Conservation (phyloP, 2,888 invertebrate genomes). For the Tenodera sinensis region DNA sequence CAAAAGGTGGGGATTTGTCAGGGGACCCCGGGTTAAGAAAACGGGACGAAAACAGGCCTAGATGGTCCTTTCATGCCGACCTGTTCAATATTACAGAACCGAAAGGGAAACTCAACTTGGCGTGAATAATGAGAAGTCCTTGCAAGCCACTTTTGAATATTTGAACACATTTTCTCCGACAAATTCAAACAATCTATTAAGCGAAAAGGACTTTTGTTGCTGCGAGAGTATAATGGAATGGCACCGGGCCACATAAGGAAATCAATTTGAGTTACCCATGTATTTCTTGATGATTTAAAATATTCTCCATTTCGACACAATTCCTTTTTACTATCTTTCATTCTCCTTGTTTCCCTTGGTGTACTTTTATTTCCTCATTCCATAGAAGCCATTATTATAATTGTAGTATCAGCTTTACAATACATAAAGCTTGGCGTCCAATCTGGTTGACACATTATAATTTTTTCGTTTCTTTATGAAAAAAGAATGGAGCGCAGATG, state of each 20-base stretch:
- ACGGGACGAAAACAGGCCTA: neutral
- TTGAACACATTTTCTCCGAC: neutral
- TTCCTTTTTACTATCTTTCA: neutral
- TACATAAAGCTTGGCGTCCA: too few relatives aligned
- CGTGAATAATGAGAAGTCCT: neutral
- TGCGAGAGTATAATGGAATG: neutral
- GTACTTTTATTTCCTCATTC: neutral
- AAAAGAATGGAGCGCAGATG: too few relatives aligned
- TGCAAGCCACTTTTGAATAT: constrained; percentile 11
- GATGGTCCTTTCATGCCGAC: neutral
- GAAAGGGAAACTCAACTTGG: neutral
- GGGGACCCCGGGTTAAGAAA: neutral
- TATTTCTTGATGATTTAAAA: neutral
- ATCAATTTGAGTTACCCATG: neutral
- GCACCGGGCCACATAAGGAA: neutral
- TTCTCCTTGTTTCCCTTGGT: neutral
- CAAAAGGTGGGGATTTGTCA: constrained; percentile 7
- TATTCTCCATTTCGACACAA: neutral
- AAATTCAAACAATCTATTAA: constrained; percentile 7
- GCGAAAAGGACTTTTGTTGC: neutral
- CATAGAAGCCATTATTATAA: neutral
- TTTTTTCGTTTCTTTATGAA: too few relatives aligned
- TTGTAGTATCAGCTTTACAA: neutral
- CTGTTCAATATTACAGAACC: neutral
- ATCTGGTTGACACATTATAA: too few relatives aligned